These are phyloP conservation scores for Scortum barcoo DNA, from an alignment of 2,113 vertebrate species.

Conservation along the genomic window DNA sequence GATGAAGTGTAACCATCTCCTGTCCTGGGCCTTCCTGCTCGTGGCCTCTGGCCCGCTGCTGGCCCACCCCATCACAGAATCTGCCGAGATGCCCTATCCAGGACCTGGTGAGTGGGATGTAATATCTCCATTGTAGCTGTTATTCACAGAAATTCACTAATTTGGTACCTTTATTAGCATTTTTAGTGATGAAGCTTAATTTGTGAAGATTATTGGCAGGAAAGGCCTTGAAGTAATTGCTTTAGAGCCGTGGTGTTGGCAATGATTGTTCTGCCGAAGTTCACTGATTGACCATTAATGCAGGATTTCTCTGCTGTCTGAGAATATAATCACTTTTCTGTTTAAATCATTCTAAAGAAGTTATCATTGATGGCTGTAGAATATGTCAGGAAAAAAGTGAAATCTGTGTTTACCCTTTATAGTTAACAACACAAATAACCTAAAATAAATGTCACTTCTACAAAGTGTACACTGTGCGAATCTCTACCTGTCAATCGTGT, in stretches of 20 bases:
- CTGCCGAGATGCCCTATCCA: conserved; percentile 79
- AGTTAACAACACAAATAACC: background rate
- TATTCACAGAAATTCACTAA: conserved; percentile 24
- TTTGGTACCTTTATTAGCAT: conserved; percentile 32
- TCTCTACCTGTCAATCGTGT: background rate
- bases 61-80: conserved; percentile 82
- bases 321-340: conserved; percentile 30
- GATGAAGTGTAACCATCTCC: conserved; percentile 78
- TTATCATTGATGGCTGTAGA: background rate
- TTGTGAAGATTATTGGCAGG: conserved; percentile 50
- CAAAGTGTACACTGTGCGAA: background rate
- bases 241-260: conserved; percentile 14
- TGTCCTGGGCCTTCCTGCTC: conserved; percentile 81
- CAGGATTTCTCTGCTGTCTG: background rate
- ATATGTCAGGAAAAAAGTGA: background rate
- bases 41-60: conserved; percentile 71
- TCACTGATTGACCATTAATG: conserved; percentile 15
- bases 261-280: conserved; percentile 43
- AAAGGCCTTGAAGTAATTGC: conserved; percentile 46
- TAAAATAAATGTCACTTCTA: background rate
- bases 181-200: conserved; percentile 32
- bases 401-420: background rate
- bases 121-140: conserved; percentile 17
- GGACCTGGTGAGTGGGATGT: conserved; percentile 76
- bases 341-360: background rate